These are phyloP conservation scores for Fissipunctia ypsillon DNA, from an alignment of 2,888 invertebrate genomes.

Conservation along the genomic window DNA sequence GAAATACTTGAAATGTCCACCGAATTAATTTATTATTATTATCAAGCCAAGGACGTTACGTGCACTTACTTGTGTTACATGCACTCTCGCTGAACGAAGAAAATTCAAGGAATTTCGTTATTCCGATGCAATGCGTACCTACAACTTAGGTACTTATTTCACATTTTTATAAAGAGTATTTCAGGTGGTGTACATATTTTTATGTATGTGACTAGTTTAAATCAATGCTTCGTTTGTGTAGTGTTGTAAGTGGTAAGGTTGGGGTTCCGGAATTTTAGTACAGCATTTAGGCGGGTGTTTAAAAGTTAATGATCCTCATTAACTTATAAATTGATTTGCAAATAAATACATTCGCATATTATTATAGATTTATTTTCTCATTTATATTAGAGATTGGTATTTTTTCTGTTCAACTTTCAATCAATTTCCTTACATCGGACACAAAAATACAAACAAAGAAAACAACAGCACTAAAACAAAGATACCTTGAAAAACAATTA, in stretches of 20 bases:
- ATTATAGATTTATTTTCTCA: not conserved
- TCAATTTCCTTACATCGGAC: not conserved
- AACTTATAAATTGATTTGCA: too few species aligned
- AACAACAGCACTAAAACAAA: slow-evolving; percentile 33
- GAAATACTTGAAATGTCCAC: slow-evolving; percentile 6
- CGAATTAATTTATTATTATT: not conserved
- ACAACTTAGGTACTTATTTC: not conserved
- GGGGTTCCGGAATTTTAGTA: not conserved
- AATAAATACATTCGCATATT: too few species aligned
- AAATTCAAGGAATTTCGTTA: not conserved
- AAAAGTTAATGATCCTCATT: too few species aligned
- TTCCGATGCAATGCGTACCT: not conserved
- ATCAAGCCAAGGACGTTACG: not conserved
- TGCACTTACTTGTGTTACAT: not conserved
- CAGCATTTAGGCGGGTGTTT: too few species aligned
- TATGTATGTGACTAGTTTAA: not conserved
- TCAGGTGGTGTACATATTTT: not conserved
- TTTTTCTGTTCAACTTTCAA: not conserved
- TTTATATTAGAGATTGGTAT: too few species aligned
- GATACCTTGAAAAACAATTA: slow-evolving; percentile 63
- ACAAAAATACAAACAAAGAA: slow-evolving; percentile 30
- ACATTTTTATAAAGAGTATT: not conserved
- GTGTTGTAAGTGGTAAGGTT: not conserved
- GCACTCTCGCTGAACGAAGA: not conserved
- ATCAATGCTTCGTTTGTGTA: not conserved